phyloP scores from a whole-genome alignment of 2,888 invertebrate genomes.

The Polymixis flavicincta region DNA sequence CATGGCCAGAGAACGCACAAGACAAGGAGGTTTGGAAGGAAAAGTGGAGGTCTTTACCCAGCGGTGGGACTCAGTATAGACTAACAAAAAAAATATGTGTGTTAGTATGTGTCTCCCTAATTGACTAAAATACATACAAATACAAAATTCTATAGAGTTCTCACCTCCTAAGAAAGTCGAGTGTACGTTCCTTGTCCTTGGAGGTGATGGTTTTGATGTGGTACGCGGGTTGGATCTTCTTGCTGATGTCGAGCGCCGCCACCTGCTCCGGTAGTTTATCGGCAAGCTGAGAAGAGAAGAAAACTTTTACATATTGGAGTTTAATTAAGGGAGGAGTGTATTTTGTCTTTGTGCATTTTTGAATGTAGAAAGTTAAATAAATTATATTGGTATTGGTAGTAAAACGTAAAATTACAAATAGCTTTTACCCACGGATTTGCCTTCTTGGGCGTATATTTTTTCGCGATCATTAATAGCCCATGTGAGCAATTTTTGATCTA shows the following conservation, averaged over 20 bases:
- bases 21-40: background rate
- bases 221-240: constrained; percentile 79
- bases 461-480: background rate
- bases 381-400: background rate
- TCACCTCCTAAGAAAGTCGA: constrained; percentile 83
- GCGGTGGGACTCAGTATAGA: background rate
- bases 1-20: background rate
- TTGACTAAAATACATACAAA: background rate
- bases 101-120: no score
- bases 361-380: background rate
- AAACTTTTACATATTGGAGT: background rate
- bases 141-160: background rate
- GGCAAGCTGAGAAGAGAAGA: constrained; percentile 75
- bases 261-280: constrained; percentile 86
- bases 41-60: background rate
- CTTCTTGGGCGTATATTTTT: background rate
- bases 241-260: constrained; percentile 80
- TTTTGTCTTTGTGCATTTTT: background rate
- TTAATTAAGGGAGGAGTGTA: no score
- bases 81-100: background rate
- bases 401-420: background rate
- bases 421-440: background rate
- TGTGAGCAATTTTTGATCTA: background rate
- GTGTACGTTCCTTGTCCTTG: constrained; percentile 78
- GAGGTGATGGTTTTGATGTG: constrained; percentile 76